Evolutionary conservation across 2,113 vertebrate genomes (phyloP).

Genomic region (Eublepharis macularius): DNA sequence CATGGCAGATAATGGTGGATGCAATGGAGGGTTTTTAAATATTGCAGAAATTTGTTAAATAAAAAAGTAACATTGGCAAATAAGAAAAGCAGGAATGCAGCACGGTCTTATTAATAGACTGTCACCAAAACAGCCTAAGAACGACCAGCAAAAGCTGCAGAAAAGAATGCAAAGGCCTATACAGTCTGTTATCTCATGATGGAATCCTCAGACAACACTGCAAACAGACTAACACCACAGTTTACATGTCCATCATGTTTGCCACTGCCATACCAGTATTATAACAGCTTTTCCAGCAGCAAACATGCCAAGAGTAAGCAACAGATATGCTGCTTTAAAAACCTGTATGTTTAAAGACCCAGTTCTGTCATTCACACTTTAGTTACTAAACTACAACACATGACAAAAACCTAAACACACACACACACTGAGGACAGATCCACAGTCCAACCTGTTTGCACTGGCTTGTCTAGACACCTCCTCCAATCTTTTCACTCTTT

Average conservation of each 20-base stretch:
- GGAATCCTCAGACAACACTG: slow-evolving; percentile 22
- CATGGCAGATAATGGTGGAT: not conserved
- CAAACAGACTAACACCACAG: slow-evolving; percentile 28
- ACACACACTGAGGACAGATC: slow-evolving; percentile 57
- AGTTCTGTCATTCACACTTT: not conserved
- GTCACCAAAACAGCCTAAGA: not conserved
- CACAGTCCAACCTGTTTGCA: slow-evolving; percentile 73
- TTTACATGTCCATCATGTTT: not conserved
- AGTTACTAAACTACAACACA: slow-evolving; percentile 44
- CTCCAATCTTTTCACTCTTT: slow-evolving; percentile 86
- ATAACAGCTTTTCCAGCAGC: not conserved
- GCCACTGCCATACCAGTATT: not conserved
- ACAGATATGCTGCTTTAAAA: not conserved
- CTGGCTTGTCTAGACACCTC: slow-evolving; percentile 79
- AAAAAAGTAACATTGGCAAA: not conserved
- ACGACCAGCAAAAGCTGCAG: not conserved
- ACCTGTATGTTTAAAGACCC: not conserved
- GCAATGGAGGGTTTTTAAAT: not conserved
- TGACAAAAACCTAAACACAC: slow-evolving; percentile 55
- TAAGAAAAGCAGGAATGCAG: not conserved
- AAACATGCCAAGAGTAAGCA: not conserved
- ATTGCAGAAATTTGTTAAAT: not conserved
- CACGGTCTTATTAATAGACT: not conserved
- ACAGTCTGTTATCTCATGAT: not conserved
- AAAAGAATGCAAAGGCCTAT: no score